Conservation (phyloP, 2,113 vertebrate genomes). For the Sinocyclocheilus maitianheensis region DNA sequence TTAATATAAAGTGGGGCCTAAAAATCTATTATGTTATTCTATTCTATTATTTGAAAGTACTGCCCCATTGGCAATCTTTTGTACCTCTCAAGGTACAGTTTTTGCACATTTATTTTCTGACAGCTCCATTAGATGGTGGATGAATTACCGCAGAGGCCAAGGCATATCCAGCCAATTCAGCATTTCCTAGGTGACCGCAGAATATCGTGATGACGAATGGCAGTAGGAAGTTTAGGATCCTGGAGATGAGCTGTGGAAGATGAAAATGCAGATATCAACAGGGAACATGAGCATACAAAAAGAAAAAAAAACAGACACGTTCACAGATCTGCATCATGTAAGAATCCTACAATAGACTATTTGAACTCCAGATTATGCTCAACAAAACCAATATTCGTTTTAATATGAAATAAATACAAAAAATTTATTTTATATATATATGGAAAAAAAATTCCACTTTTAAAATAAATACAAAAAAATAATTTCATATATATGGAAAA, state of each 20-base stretch:
- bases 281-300: neutral
- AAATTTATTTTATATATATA: no score
- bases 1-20: no score
- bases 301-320: neutral
- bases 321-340: neutral
- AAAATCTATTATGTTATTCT: neutral
- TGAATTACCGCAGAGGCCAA: conserved; percentile 84
- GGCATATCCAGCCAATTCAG: conserved; percentile 86
- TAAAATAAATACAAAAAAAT: neutral
- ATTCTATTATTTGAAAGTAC: neutral
- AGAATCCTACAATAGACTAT: neutral
- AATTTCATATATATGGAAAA: neutral
- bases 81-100: neutral
- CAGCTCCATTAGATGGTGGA: neutral
- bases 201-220: conserved; percentile 88
- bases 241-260: conserved; percentile 79
- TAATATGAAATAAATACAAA: no score
- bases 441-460: neutral
- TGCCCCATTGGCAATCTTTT: neutral
- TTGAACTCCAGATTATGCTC: neutral
- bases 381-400: no score
- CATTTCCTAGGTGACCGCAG: conserved; percentile 90
- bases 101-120: neutral
- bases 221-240: conserved; percentile 83
- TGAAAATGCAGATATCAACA: conserved; percentile 11